Percentiles rank a stretch among this genome's conserved stretches.
Evolutionary conservation across 2,797 vertebrate species (phyloP).

Genomic region (Scleropages formosus): DNA sequence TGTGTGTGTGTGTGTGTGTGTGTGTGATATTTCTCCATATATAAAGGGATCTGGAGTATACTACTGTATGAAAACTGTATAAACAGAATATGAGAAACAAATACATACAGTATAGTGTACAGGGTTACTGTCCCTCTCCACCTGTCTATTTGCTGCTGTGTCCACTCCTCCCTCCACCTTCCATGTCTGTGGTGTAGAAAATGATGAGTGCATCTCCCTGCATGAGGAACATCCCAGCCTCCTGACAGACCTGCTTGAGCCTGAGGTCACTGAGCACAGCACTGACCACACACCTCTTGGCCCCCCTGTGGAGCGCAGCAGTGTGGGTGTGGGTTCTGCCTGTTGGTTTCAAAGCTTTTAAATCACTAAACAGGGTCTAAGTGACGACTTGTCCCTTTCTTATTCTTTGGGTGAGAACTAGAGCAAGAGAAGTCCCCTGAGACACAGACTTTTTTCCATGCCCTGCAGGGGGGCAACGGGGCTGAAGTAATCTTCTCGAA

Average conservation of each 20-base stretch:
- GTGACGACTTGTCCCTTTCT: not conserved
- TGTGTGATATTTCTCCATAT: no score
- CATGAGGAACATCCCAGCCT: slow-evolving; percentile 38
- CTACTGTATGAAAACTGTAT: no score
- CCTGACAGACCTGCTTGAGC: slow-evolving; percentile 37
- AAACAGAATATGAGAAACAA: no score
- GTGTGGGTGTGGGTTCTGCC: slow-evolving; percentile 32
- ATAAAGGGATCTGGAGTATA: no score
- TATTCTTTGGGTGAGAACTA: not conserved
- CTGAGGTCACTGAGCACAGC: slow-evolving; percentile 28
- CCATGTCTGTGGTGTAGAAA: not conserved
- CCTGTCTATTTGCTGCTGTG: not conserved
- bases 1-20: no score
- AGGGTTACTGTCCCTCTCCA: no score
- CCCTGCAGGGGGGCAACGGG: slow-evolving; percentile 46
- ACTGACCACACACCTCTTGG: not conserved
- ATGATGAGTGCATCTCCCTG: slow-evolving; percentile 37
- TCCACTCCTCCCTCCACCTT: not conserved
- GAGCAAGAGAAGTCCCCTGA: not conserved
- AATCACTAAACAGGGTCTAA: not conserved
- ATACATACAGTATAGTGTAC: no score
- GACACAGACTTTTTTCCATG: slow-evolving; percentile 14
- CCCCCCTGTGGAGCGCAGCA: not conserved
- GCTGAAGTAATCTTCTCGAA: slow-evolving; percentile 48
- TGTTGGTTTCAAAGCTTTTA: not conserved